Percentiles rank a stretch among this genome's conserved stretches.
Conservation (phyloP, 2,113 vertebrate species). For the Engraulis encrasicolus region DNA sequence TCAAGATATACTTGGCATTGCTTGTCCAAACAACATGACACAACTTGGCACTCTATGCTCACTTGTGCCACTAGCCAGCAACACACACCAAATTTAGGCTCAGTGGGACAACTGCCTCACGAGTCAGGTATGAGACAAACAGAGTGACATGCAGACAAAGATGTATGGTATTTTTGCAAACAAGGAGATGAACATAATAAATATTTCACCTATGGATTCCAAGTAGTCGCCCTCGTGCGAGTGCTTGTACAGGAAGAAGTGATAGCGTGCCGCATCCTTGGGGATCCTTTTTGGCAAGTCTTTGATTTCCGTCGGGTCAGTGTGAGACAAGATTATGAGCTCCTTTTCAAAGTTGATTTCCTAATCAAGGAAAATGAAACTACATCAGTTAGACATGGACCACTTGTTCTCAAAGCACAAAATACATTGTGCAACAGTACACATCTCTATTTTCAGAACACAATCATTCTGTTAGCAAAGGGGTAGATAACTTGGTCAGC, state of each 20-base stretch:
- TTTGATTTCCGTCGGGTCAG: slow-evolving; percentile 81
- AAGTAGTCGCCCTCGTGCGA: slow-evolving; percentile 86
- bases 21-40: too few species aligned
- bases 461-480: neutral
- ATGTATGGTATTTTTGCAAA: too few species aligned
- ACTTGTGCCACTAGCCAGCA: too few species aligned
- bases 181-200: neutral
- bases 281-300: slow-evolving; percentile 87
- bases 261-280: slow-evolving; percentile 85
- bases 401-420: neutral
- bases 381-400: neutral
- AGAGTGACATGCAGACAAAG: too few species aligned
- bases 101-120: too few species aligned
- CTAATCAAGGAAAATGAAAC: slow-evolving; percentile 67
- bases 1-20: too few species aligned
- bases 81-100: too few species aligned
- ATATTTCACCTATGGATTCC: slow-evolving; percentile 83
- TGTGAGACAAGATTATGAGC: slow-evolving; percentile 82
- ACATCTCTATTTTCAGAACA: too few species aligned
- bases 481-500: neutral
- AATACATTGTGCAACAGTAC: neutral
- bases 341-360: slow-evolving; percentile 88
- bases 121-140: too few species aligned
- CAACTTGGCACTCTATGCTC: too few species aligned
- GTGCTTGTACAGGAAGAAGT: slow-evolving; percentile 89